A percentile compares a stretch with the other conserved stretches of the same genome.
Evolutionary conservation across 2,797 vertebrate species (phyloP).

Genomic region (Corythornis leucogaster): DNA sequence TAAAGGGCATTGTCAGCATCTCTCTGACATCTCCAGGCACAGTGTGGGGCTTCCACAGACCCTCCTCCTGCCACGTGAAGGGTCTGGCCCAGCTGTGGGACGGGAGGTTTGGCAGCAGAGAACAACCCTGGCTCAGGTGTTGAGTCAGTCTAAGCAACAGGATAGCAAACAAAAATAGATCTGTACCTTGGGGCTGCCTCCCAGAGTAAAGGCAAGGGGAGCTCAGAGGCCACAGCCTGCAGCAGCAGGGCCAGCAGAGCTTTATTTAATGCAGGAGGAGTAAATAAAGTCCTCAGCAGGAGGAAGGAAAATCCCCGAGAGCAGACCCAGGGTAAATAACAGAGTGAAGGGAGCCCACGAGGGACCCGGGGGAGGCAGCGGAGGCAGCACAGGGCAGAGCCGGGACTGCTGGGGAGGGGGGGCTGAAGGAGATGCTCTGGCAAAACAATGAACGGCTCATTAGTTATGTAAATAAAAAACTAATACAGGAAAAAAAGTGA

Average conservation of each 20-base stretch:
- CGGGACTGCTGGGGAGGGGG: not conserved
- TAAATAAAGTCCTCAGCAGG: not conserved
- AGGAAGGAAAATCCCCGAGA: not conserved
- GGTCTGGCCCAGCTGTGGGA: not conserved
- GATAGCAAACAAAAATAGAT: not conserved
- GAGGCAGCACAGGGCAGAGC: not conserved
- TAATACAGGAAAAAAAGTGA: not conserved
- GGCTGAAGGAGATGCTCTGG: not conserved
- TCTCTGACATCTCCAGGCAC: not conserved
- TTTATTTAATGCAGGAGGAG: not conserved
- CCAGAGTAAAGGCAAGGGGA: not conserved
- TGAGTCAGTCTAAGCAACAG: not conserved
- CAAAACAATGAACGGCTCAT: not conserved
- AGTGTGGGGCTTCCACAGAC: not conserved
- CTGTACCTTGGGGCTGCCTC: not conserved
- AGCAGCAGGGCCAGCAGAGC: not conserved
- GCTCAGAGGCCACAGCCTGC: not conserved
- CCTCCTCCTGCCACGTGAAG: accelerated
- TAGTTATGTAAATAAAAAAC: not conserved
- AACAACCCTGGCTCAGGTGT: not conserved
- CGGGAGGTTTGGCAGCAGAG: not conserved
- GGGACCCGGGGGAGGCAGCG: not conserved
- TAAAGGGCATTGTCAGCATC: not conserved
- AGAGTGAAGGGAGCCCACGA: not conserved
- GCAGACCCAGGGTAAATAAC: not conserved